These are phyloP conservation scores for Forbesichthys agassizii DNA, from an alignment of 2,113 vertebrate genomes.

Conservation along the genomic window DNA sequence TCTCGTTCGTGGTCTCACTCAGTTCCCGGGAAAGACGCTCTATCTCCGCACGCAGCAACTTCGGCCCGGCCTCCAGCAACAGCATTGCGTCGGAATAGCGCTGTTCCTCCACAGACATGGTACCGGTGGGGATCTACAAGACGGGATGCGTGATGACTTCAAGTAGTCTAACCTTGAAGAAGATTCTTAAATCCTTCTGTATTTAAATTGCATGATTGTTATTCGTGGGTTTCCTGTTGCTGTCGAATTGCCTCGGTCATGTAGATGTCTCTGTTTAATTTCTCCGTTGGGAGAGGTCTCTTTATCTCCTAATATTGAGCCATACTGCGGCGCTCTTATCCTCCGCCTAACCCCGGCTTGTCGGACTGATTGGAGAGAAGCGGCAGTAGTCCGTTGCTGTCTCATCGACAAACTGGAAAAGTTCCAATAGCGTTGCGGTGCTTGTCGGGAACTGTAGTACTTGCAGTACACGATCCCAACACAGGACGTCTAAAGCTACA, in stretches of 20 bases:
- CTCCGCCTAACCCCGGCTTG: conserved; percentile 59
- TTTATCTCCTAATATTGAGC: conserved; percentile 42
- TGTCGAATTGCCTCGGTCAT: conserved; percentile 57
- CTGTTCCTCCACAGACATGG: conserved; percentile 83
- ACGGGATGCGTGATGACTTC: conserved; percentile 56
- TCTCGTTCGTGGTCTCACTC: conserved; percentile 91
- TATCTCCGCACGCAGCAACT: conserved; percentile 89
- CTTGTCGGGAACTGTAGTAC: conserved; percentile 51
- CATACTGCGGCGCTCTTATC: conserved; percentile 41
- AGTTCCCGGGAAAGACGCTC: conserved; percentile 90
- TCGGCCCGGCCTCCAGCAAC: conserved; percentile 82
- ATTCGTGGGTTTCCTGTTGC: conserved; percentile 46
- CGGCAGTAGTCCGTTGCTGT: conserved; percentile 3
- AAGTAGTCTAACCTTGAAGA: conserved; percentile 64
- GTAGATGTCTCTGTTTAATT: conserved; percentile 26
- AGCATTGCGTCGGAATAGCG: conserved; percentile 38
- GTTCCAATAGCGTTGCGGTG: not conserved
- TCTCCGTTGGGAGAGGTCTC: conserved; percentile 46
- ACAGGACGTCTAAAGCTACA: not conserved
- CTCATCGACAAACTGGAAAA: conserved; percentile 35
- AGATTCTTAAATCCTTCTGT: conserved; percentile 64
- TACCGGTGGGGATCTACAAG: conserved; percentile 30
- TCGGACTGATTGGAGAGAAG: conserved; percentile 30
- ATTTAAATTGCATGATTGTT: conserved; percentile 72
- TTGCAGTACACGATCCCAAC: rapidly evolving